Conservation (phyloP, 2,888 invertebrate species). For the Nemoura dubitans region DNA sequence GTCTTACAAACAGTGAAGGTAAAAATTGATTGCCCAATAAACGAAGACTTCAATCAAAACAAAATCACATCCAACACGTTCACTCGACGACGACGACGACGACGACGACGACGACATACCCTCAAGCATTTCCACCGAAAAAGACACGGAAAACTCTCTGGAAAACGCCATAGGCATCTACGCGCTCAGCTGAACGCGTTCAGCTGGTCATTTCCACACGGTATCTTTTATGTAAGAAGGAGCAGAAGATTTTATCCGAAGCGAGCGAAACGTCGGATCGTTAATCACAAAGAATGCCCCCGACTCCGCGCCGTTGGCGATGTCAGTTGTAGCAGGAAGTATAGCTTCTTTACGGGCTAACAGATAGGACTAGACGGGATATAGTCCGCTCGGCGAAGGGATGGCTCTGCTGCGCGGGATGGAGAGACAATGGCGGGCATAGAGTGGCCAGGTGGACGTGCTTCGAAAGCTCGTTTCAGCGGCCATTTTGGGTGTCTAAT, state of each 20-base stretch:
- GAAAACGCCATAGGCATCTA: not conserved
- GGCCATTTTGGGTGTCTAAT: not conserved
- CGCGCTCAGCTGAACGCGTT: too few relatives aligned
- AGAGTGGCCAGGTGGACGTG: not conserved
- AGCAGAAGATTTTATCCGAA: not conserved
- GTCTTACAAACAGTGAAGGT: too few relatives aligned
- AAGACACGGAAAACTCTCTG: not conserved
- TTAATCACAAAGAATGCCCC: not conserved
- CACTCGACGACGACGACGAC: too few relatives aligned
- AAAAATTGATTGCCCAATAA: not conserved
- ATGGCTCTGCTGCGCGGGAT: not conserved
- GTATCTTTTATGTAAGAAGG: not conserved
- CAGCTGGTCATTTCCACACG: not conserved
- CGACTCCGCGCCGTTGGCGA: not conserved
- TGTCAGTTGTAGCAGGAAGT: not conserved
- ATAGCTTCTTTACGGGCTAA: constrained; percentile 5
- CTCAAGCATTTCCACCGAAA: not conserved
- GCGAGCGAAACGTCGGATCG: not conserved
- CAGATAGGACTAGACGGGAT: not conserved
- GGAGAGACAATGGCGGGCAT: not conserved
- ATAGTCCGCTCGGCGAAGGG: not conserved
- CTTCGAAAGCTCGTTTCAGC: too few relatives aligned
- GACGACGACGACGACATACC: not conserved
- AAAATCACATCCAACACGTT: too few relatives aligned
- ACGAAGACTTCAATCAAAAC: not conserved